phyloP scores from a whole-genome alignment of 2,797 vertebrate species.

The Scolopax bukidnonensis region DNA sequence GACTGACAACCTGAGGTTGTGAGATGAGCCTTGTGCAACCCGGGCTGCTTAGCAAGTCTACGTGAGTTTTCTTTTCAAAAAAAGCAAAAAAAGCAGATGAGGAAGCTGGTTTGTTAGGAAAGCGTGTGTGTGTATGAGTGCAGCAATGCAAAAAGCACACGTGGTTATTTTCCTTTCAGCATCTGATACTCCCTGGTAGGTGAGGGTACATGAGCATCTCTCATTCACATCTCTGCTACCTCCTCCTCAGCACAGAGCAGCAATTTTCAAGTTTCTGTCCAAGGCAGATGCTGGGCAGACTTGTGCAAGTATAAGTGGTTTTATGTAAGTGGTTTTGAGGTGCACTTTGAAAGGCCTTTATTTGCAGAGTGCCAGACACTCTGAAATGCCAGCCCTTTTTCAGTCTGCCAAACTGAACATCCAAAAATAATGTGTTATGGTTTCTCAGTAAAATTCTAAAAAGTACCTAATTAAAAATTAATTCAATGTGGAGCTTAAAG shows the following conservation, averaged over 20 bases:
- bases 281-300: neutral
- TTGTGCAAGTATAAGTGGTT: neutral
- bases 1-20: neutral
- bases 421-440: neutral
- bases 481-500: neutral
- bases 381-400: neutral
- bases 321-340: neutral
- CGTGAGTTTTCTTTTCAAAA: neutral
- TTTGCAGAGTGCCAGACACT: neutral
- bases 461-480: slow-evolving; percentile 14
- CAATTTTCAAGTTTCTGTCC: neutral
- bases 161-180: neutral
- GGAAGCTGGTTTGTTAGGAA: neutral
- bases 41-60: neutral
- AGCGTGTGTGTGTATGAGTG: neutral
- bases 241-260: neutral
- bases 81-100: neutral
- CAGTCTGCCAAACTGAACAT: neutral
- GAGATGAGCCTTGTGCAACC: neutral
- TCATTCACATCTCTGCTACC: neutral
- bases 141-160: neutral
- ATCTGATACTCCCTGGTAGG: neutral
- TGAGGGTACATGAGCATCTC: neutral
- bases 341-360: neutral
- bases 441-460: neutral